These are phyloP conservation scores for Noctua janthe DNA, from an alignment of 2,888 invertebrate genomes.

Conservation along the genomic window DNA sequence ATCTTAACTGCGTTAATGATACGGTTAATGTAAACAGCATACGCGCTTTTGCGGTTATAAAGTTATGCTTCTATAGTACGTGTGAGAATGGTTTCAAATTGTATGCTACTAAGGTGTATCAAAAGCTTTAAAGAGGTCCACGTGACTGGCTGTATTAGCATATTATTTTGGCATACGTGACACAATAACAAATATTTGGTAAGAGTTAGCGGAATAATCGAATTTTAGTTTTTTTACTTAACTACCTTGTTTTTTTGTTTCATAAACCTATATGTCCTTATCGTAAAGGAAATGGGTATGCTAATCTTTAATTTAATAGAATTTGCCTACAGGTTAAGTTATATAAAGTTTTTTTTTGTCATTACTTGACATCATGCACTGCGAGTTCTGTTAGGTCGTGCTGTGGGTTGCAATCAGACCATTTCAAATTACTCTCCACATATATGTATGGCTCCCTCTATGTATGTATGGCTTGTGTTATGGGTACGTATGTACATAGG, in stretches of 20 bases:
- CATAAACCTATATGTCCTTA: neutral
- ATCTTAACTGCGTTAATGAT: slow-evolving; percentile 35
- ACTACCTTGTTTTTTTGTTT: slow-evolving; percentile 3
- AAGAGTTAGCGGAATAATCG: neutral
- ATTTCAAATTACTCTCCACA: slow-evolving; percentile 37
- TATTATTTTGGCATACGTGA: neutral
- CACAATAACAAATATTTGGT: neutral
- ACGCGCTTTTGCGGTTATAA: slow-evolving; percentile 14
- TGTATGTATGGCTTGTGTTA: slow-evolving; percentile 1
- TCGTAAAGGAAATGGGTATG: slow-evolving; percentile 10
- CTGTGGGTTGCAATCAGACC: slow-evolving; percentile 39
- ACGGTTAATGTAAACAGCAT: slow-evolving; percentile 1
- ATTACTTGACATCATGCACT: slow-evolving; percentile 5
- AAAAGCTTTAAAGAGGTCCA: neutral
- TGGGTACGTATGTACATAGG: slow-evolving; percentile 8
- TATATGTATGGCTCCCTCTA: neutral
- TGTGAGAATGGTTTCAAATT: neutral
- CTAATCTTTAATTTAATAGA: neutral
- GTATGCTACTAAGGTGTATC: neutral
- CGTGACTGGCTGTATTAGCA: neutral
- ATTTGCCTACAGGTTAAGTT: neutral
- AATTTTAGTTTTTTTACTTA: slow-evolving; percentile 1
- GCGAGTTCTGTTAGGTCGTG: slow-evolving; percentile 21
- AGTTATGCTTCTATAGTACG: slow-evolving; percentile 4
- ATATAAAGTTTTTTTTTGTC: neutral